Base-by-base conservation (phyloP, 2,888 invertebrate species). In the Xylota segnis region DNA sequence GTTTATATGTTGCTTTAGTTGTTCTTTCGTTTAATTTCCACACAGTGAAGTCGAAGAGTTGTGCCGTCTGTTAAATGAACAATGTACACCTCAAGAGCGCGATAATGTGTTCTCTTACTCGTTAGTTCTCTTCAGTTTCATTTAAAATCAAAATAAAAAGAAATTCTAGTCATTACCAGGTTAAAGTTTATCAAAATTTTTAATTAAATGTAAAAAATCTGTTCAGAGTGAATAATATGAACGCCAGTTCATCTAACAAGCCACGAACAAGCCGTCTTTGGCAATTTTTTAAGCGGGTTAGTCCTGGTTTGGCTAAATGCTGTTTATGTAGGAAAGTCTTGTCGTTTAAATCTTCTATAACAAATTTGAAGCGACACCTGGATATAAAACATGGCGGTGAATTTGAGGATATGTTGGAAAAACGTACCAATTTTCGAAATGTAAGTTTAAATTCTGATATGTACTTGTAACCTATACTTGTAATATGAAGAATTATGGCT, bases 321-420 rank as follows among this genome's bases (percentile, higher is more conserved):
- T 14, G 12, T n/a, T 2, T 74, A 10, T 74, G 74, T 23, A 14
- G 12, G 3, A 54, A 16, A n/a, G 9, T n/a, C 2, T 7, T 74
- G 0, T 54, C 74, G 5, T 54, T 14, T 34, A 65, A 32, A 14
- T 40, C 63, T 6, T 65, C 63, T 7, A 74, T 34, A 16, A 18
- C 74, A 27, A 74, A 74, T 45, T 32, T 74, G 1, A 63, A 54
- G n/a, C 37, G 74, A 34, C 74, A 74, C 23, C 9, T 74, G 16
- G 1, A 40, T 0, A 12, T 54, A 2, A 54, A 34, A 34, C 74
- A 74, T 45, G 10, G 23, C 0, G 34, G 14, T 0, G 45, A 9
- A 12, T 47, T 40, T 61, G 59, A 61, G 12, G 40, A 37, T 6
- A 27, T 59, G 2, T 16, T 47, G 1, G 14, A 34, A 12, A n/a